These are phyloP conservation scores for Aleiodes testaceus DNA, from an alignment of 2,888 invertebrate species.

Conservation along the genomic window DNA sequence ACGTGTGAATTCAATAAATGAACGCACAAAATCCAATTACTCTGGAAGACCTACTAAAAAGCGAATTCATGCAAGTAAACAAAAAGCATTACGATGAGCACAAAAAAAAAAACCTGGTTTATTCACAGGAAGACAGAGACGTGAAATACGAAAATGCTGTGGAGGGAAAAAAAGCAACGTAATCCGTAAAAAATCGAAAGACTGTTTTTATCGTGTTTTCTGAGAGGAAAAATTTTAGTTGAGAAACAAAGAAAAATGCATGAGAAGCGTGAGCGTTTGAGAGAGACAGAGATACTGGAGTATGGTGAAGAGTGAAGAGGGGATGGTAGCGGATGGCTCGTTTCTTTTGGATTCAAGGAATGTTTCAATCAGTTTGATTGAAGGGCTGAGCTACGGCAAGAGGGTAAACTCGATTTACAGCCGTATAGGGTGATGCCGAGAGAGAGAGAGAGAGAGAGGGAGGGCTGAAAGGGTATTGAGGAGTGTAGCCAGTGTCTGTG, in stretches of 20 bases:
- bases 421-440: constrained; percentile 60
- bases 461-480: constrained; percentile 38
- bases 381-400: constrained; percentile 73
- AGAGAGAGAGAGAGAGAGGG: constrained; percentile 34
- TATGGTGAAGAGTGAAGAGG: constrained; percentile 42
- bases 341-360: constrained; percentile 74
- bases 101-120: constrained; percentile 7
- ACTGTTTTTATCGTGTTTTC: constrained; percentile 16
- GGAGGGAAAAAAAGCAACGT: constrained; percentile 14
- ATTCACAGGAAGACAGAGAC: constrained; percentile 1
- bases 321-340: constrained; percentile 63
- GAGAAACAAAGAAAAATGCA: constrained; percentile 41
- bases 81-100: constrained; percentile 39
- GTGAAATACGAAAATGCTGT: constrained; percentile 11
- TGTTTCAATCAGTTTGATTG: constrained; percentile 74
- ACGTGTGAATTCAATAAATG: constrained; percentile 3
- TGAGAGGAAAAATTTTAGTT: constrained; percentile 31
- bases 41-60: constrained; percentile 19
- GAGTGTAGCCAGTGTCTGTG: constrained; percentile 43
- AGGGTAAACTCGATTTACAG: constrained; percentile 74
- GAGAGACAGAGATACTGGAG: constrained; percentile 48
- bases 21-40: constrained; percentile 34
- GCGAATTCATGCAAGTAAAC: constrained; percentile 32
- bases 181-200: not conserved
- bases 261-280: constrained; percentile 44